Evolutionary conservation across 2,888 invertebrate genomes (phyloP).

Genomic region (Stegophylla sp.): DNA sequence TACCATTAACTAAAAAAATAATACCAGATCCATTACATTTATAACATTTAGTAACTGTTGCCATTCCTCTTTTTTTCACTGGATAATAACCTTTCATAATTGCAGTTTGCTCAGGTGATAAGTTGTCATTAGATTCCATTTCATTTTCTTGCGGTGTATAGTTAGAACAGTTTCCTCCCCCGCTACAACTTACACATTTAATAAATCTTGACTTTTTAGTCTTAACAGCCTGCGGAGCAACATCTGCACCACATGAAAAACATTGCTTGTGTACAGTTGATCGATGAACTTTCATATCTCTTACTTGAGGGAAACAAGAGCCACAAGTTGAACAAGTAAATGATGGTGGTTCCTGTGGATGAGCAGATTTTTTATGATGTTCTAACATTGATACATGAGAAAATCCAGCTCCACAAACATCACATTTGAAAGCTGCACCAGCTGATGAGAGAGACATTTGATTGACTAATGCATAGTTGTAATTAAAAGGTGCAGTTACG

Average conservation of each 20-base stretch:
- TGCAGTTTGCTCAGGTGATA: conserved; percentile 60
- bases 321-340: conserved; percentile 67
- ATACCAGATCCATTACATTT: conserved; percentile 89
- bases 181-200: conserved; percentile 63
- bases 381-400: conserved; percentile 82
- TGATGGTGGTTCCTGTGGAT: conserved; percentile 64
- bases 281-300: conserved; percentile 67
- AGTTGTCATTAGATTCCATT: conserved; percentile 51
- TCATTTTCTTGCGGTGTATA: conserved; percentile 56
- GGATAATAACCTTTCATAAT: conserved; percentile 72
- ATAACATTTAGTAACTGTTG: conserved; percentile 84
- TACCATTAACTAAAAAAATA: conserved; percentile 73
- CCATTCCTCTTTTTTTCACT: conserved; percentile 82
- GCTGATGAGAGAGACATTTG: conserved; percentile 79
- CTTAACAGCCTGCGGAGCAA: conserved; percentile 62
- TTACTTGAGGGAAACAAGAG: conserved; percentile 66
- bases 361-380: conserved; percentile 73
- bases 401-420: conserved; percentile 85
- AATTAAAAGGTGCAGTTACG: conserved; percentile 66
- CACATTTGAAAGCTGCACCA: conserved; percentile 83
- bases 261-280: conserved; percentile 65
- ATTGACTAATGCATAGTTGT: conserved; percentile 84
- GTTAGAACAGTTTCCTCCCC: conserved; percentile 59
- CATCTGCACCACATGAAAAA: conserved; percentile 63
- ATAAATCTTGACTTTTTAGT: conserved; percentile 63